phyloP scores from a whole-genome alignment of 53 echinoderm and acorn worm species.

The Holothuria scabra region DNA sequence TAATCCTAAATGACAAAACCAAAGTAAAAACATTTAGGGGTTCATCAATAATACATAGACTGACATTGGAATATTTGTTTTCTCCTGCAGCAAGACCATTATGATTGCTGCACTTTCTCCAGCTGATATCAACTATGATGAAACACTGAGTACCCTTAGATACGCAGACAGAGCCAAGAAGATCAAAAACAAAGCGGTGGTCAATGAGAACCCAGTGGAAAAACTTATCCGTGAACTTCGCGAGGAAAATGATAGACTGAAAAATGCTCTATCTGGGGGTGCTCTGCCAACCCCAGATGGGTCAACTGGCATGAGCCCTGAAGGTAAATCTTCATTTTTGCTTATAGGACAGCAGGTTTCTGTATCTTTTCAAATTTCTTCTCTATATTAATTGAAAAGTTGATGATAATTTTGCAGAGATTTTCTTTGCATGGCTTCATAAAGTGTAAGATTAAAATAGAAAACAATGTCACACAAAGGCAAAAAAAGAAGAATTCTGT shows the following conservation, averaged over 20 bases:
- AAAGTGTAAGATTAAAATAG: too few species aligned
- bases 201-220: slow-evolving; percentile 98
- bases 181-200: slow-evolving; percentile 99
- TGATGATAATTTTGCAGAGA: neutral
- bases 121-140: slow-evolving; percentile 97
- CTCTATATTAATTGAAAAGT: neutral
- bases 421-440: too few species aligned
- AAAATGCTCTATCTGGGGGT: slow-evolving; percentile 80
- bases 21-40: too few species aligned
- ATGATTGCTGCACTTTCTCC: slow-evolving; percentile 99
- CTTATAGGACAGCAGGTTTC: neutral
- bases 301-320: slow-evolving; percentile 80
- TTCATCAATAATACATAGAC: too few species aligned
- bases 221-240: slow-evolving; percentile 93
- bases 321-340: slow-evolving; percentile 61
- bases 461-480: too few species aligned
- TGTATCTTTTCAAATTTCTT: neutral
- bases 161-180: slow-evolving; percentile 99
- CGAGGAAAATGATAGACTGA: slow-evolving; percentile 93
- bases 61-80: neutral
- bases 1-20: too few species aligned
- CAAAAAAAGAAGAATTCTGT: too few species aligned
- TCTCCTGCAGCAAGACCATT: slow-evolving; percentile 83
- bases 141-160: slow-evolving; percentile 87
- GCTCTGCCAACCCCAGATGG: slow-evolving; percentile 52